These are phyloP conservation scores for Pseudopleuronectes americanus DNA, from an alignment of 2,797 vertebrate genomes.

Conservation along the genomic window DNA sequence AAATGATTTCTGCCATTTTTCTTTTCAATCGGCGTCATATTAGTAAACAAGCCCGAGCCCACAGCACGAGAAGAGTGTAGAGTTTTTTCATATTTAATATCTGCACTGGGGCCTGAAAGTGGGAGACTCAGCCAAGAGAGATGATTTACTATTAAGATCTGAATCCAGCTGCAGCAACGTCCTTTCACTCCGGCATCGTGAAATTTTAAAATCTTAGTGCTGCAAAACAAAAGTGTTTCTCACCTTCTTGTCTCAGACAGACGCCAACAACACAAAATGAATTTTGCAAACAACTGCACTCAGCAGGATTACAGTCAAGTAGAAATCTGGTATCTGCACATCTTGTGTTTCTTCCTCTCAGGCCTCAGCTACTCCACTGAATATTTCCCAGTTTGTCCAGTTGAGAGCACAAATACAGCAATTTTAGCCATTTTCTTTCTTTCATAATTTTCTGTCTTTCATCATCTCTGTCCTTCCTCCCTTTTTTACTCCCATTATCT, in stretches of 20 bases:
- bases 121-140: not conserved
- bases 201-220: constrained; percentile 25
- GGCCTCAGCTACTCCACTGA: too few species aligned
- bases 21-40: not conserved
- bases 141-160: constrained; percentile 7
- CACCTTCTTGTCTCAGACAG: constrained; percentile 26
- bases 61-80: not conserved
- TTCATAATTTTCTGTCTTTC: too few species aligned
- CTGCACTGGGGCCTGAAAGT: not conserved
- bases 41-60: not conserved
- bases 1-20: not conserved
- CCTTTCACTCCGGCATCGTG: constrained; percentile 20
- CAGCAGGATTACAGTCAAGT: not conserved
- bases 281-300: constrained; percentile 26
- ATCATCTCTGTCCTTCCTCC: too few species aligned
- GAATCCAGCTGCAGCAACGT: constrained; percentile 21
- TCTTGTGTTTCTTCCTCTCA: too few species aligned
- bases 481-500: too few species aligned
- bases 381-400: too few species aligned
- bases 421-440: too few species aligned
- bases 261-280: constrained; percentile 24
- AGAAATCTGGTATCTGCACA: not conserved
- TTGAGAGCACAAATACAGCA: too few species aligned
- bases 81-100: constrained; percentile 22
- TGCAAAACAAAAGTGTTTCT: constrained; percentile 28